Evolutionary conservation across 2,797 vertebrate genomes (phyloP), one percentile per base, ranked within the genome.

Genomic region (Benthosema pterotum): DNA sequence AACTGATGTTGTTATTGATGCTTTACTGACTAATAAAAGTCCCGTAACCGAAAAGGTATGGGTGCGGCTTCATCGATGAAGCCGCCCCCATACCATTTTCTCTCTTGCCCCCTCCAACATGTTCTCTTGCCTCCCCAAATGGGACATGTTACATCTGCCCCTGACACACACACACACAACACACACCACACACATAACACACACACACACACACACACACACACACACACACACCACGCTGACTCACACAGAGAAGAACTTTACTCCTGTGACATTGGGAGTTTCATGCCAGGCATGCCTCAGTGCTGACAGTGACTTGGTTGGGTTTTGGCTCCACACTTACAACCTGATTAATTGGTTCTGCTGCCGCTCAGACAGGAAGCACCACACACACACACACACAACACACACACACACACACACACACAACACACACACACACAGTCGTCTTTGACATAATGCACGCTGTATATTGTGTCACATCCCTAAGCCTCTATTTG

Each of bases 211-310:
- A 66, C 53, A 61, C 11, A 38, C 32, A 38, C 8, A 11, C 32
- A 38, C 32, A 38, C 32, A 38, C 32, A 38, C 32, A 49, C 47
- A 17, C n/a, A 16, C 46, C 28, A 11, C 59, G 15, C 32, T 28
- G 62, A 42, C 63, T 57, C 46, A 59, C 52, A 43, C 54, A 48
- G 57, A n/a, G 57, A 46, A 32, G 57, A 53, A 60, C 11, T 17
- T 19, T 52, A 65, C 48, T 80, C 52, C 63, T 67, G 78, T 84
- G 82, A 88, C 85, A 75, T 5, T 5, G 49, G 51, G 61, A 72
- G 56, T 42, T 60, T 60, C 69, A 68, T 75, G 55, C 51, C 61
- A 60, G 54, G 42, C 78, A 57, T 79, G 66, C 38, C 77, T 74
- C 54, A 66, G 53, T 11, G 8, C 63, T 43, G 53, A 67, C 54